Evolutionary conservation across 2,113 vertebrate genomes (phyloP).

Genomic region (Phylloscopus trochiloides): DNA sequence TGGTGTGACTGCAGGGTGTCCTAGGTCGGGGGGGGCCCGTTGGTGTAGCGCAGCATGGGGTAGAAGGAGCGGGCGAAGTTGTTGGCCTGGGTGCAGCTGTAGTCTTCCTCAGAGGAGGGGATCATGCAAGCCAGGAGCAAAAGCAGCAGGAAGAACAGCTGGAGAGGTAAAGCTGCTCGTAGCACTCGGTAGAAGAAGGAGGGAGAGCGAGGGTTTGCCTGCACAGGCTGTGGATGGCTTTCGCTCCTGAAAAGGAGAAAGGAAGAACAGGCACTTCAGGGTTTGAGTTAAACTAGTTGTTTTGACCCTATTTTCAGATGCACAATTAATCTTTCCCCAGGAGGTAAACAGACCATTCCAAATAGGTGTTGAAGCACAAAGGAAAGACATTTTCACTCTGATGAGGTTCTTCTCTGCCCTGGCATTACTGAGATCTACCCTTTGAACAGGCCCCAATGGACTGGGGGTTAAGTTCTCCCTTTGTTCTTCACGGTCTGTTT

Average conservation of each 20-base stretch:
- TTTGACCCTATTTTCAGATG: neutral
- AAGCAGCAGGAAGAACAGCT: constrained; percentile 84
- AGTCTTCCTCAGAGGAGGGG: constrained; percentile 80
- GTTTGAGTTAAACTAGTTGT: neutral
- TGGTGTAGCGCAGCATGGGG: constrained; percentile 91
- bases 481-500: neutral
- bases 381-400: neutral
- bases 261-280: neutral
- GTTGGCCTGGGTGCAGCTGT: constrained; percentile 87
- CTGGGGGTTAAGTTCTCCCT: neutral
- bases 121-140: constrained; percentile 84
- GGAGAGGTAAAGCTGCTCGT: constrained; percentile 83
- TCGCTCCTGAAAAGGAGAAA: constrained; percentile 43
- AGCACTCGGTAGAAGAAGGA: constrained; percentile 83
- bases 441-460: neutral
- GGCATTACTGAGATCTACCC: neutral
- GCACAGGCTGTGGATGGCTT: neutral
- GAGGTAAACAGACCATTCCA: neutral
- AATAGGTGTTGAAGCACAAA: neutral
- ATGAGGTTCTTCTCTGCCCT: neutral
- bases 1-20: neutral
- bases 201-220: constrained; percentile 18
- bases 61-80: constrained; percentile 92
- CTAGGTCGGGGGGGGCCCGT: constrained; percentile 90
- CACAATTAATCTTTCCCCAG: neutral